Evolutionary conservation across 2,113 vertebrate species (phyloP), one percentile per base, ranked within the genome.

Genomic region (Anhinga rufa): DNA sequence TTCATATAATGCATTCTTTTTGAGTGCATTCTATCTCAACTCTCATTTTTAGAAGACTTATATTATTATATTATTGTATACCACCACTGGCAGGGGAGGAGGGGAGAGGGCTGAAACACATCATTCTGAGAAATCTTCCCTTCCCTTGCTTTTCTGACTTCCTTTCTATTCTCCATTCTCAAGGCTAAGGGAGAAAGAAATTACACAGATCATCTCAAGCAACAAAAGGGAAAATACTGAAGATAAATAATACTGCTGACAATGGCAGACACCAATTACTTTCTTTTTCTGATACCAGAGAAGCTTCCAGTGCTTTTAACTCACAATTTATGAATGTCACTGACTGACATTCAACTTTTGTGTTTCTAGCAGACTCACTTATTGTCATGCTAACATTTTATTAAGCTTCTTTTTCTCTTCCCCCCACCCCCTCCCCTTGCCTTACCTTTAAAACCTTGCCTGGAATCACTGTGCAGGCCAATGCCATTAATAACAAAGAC

Each of bases 1-100:
- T 93, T 91, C 79, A 92, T 70, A 72, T 74, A 95, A 97, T 83
- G 93, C 87, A 96, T 92, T 93, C 88, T 79, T 86, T 94, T 84
- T 95, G 84, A 97, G 82, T 60, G 87, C 86, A 48, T 48, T 68
- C 82, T 66, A 84, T 85, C 93, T 76, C 75, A 57, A 66, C 79
- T 76, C 87, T 57, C 82, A 83, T 70, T 92, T 96, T 64, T 5
- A 86, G 90, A 80, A 85, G 46, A 28, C 29, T 74, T 69, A 57
- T 70, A 70, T 94, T 89, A 97, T 91, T 90, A 92, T 83, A 95
- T 83, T 93, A 64, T 85, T 92, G 91, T 76, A 74, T 34, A 71
- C 20, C 46, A 70, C 26, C 28, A 60, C 19, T 1, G 25, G 48
- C 58, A 82, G 40, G 29, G 83, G 52, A 90, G 57, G 62, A 88